Base-by-base conservation (phyloP, 1,140 invertebrate species). In the Habropoda laboriosa region DNA sequence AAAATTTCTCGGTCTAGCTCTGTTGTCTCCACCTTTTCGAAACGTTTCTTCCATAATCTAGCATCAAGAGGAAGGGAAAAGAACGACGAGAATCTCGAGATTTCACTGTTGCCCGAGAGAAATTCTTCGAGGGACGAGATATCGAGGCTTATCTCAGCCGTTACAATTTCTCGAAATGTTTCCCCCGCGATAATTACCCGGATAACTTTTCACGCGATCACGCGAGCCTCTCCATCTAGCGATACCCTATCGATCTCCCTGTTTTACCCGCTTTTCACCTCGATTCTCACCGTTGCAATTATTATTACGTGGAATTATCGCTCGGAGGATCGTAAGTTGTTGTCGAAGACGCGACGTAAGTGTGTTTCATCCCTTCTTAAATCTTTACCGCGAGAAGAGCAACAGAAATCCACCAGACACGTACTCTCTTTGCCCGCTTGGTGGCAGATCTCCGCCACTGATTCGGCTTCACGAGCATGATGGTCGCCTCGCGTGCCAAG, bases 401-500 rank as follows among this genome's bases (percentile, higher is more conserved):
- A 58, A 77, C 75, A 70, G n/a, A n/a, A 68, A 70, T 75, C 64
- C 75, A 66, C 32, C n/a, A n/a, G 49, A n/a, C 74, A 58, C 53
- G 74, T 70, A 68, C 70, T 70, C 67, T 71, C 60, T 71, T 49
- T 38, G 18, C 40, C 3, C 30, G 21, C 13, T 6, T 16, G 42
- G 30, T 73, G 71, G 58, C 77, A 73, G 77, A 79, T 79, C 70
- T 30, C n/a, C 68, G 70, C 58, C 68, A 40, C 58, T 64, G 77
- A 79, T 79, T 68, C 63, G 66, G 53, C 72, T 76, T 72, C 60
- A 75, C 63, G 51, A 74, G 47, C 66, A 57, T 85, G 77, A 85
- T 85, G 74, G 80, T 71, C 78, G 61, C 82, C 67, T 83, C 66
- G 79, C 84, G 80, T 75, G 83, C 49, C 42, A 35, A 74, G 79